Conservation (phyloP, 2,797 vertebrate genomes). For the Emys orbicularis region DNA sequence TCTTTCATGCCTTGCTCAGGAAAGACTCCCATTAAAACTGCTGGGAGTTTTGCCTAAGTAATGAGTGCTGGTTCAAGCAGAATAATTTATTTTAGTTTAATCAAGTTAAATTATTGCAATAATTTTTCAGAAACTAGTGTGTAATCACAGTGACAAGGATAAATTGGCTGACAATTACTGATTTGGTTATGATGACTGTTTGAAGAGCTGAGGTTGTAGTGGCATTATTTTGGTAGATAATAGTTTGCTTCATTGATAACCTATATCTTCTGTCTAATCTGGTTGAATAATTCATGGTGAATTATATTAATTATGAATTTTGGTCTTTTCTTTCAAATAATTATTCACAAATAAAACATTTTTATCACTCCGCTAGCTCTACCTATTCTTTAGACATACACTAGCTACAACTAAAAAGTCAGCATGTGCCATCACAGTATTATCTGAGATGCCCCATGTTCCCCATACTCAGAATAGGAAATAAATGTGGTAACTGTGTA, state of each 20-base stretch:
- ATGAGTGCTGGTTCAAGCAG: neutral
- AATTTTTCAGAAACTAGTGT: neutral
- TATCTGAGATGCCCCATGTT: neutral
- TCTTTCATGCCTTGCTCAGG: neutral
- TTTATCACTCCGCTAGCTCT: constrained; percentile 3
- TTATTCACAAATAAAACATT: constrained; percentile 38
- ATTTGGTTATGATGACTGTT: constrained; percentile 43
- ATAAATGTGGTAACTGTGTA: neutral
- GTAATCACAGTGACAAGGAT: neutral
- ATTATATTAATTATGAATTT: neutral
- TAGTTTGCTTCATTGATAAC: neutral
- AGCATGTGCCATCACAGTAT: neutral
- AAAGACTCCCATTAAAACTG: neutral
- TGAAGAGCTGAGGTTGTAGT: constrained; percentile 38
- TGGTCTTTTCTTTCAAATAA: constrained; percentile 14
- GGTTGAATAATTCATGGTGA: constrained; percentile 13
- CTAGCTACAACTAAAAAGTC: constrained; percentile 22
- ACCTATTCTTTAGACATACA: neutral
- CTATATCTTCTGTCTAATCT: neutral
- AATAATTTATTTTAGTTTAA: constrained; percentile 32
- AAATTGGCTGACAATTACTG: constrained; percentile 29
- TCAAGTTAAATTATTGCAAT: constrained; percentile 15
- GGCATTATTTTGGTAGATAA: constrained; percentile 28
- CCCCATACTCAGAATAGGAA: neutral
- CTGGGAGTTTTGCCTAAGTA: neutral